Conservation (phyloP, 92 coral and sea anemone species). For the Porites rus region DNA sequence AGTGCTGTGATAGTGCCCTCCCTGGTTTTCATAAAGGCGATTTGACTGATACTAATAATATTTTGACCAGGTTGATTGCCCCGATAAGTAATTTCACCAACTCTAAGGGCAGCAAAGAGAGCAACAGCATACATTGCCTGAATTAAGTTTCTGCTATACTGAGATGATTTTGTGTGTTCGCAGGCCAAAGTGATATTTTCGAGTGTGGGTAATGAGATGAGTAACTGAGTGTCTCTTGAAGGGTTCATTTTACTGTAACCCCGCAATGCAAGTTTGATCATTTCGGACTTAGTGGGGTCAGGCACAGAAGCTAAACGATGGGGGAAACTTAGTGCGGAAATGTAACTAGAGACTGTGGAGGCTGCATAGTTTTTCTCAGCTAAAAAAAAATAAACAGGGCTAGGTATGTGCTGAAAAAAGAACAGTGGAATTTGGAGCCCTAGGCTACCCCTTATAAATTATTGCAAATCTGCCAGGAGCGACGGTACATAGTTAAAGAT, state of each 20-base stretch:
- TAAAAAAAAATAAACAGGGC: conserved; percentile 32
- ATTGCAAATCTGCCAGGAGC: too few relatives aligned
- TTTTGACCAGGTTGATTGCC: conserved; percentile 9
- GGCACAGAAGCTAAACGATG: too few relatives aligned
- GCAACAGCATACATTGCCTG: conserved; percentile 6
- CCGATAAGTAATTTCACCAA: conserved; percentile 33
- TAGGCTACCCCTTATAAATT: too few relatives aligned
- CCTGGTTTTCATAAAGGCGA: neutral
- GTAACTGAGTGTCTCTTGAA: neutral
- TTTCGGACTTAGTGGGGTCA: neutral
- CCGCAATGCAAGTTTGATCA: neutral
- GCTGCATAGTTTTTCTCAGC: conserved; percentile 11
- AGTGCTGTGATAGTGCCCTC: neutral
- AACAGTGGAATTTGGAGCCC: too few relatives aligned
- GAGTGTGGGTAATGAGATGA: neutral
- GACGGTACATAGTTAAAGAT: too few relatives aligned
- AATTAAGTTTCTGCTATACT: conserved; percentile 1
- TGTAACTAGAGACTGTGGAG: neutral
- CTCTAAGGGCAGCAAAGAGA: conserved; percentile 27
- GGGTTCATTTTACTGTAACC: neutral
- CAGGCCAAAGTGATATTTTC: neutral
- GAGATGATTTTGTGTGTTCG: neutral
- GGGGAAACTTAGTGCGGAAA: too few relatives aligned
- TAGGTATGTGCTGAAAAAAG: neutral
- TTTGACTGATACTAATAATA: neutral